Evolutionary conservation across 1,140 invertebrate genomes (phyloP), one percentile per base, ranked within the genome.

Genomic region (Drosophila kurseongensis): DNA sequence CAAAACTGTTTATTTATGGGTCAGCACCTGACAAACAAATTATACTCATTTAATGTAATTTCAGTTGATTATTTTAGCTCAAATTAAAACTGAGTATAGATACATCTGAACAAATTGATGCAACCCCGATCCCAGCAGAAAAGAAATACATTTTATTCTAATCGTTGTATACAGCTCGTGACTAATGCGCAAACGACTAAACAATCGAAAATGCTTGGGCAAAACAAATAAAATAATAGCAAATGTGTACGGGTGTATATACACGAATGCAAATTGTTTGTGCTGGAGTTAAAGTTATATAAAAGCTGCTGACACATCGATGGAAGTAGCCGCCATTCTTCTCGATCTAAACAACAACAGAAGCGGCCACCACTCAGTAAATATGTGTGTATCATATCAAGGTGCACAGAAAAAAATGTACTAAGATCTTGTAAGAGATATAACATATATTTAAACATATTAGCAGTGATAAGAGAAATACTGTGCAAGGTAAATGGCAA

Each of bases 211-310:
- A 27, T 32, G 29, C 27, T 57, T 18, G 1, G 32, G 48, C 9
- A 14, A 36, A 29, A 52, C 16, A 61, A 58, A 32, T 29, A 51
- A 36, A 65, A 36, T 42, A 51, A 42, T 51, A 10, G 51, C 8
- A 36, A 62, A 32, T 40, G 32, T 36, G 16, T 45, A 29, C 14
- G 18, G 14, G n/a, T n/a, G 9, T 67, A 42, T 16, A 65, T 27
- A 50, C 58, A 18, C 45, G 36, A 52, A 65, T 65, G 59, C 60
- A 65, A 65, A 68, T 51, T 63, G 36, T 40, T 63, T 42, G 40
- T 27, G 45, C 38, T 44, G 59, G 27, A 63, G 59, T 51, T 52
- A 2, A 65, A 68, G 45, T 67, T 67, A 67, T 65, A 67, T 67
- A 65, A 67, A 67, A 10, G 16, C 38, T 18, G 47, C 36, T 67